Evolutionary conservation across 1,140 invertebrate species (phyloP), one percentile per base, ranked within the genome.

Genomic region (Galleria mellonella): DNA sequence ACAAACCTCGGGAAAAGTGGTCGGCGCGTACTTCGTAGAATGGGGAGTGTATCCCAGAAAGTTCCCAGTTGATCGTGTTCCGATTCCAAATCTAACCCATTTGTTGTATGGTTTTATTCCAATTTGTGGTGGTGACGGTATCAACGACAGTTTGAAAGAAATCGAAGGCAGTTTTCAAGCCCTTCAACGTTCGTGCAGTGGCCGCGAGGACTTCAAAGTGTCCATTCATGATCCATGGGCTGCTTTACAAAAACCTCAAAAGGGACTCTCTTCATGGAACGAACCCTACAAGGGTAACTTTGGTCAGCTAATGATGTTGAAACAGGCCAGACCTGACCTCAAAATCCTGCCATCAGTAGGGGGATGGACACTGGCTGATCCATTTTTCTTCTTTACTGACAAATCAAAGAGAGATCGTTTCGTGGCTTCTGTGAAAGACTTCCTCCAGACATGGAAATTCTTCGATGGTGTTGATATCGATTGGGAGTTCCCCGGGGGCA

Each of bases 131-230:
- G 81, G 81, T 38, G 81, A 85, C 42, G 78, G 82, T 23, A 85
- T 85, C 46, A 85, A 85, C 33, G 82, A 85, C 66, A 85, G 82
- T 61, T 76, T 85, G 45, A 85, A 85, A 30, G 78, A 85, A 58
- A 85, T 85, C n/a, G 82, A 85, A 54, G 75, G 75, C 38, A 85
- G 82, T 67, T 85, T 85, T 57, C 78, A 77, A 62, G 78, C 78
- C 23, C 52, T 85, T 4, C 82, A 85, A 40, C 52, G 78, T 4
- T 85, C 82, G 6, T 85, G 82, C 57, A 79, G 74, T 9, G 82
- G 82, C 11, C 72, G 82, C 0, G 76, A 85, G 55, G 78, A 83
- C 40, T 85, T 85, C 55, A 79, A 83, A 59, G 82, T 85, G 15
- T 78, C 81, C 3, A 85, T 85, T 32, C 82, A 85, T 29, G 82